Conservation (phyloP, 2,888 invertebrate species). For the Sepioteuthis lessoniana region DNA sequence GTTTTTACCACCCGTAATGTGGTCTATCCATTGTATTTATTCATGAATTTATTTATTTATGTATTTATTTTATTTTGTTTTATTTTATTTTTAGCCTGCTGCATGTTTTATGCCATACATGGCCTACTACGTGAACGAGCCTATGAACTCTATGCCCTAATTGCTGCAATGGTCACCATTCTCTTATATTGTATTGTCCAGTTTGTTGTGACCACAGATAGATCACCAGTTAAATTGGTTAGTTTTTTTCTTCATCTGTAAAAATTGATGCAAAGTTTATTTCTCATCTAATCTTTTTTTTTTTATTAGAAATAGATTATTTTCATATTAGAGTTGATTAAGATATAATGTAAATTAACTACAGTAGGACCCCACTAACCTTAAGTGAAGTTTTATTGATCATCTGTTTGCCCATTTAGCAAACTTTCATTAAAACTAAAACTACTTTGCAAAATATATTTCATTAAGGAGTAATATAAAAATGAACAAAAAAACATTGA, state of each 20-base stretch:
- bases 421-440: too few relatives aligned
- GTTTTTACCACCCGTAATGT: not conserved
- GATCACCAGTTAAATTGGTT: conserved; percentile 69
- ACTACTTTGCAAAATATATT: too few relatives aligned
- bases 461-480: too few relatives aligned
- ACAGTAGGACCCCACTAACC: too few relatives aligned
- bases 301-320: too few relatives aligned
- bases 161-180: conserved; percentile 67
- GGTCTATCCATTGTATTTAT: not conserved
- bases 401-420: too few relatives aligned
- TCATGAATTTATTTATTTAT: not conserved
- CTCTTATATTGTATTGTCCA: conserved; percentile 69
- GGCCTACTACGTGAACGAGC: conserved; percentile 69
- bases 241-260: conserved; percentile 45
- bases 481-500: too few relatives aligned
- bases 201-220: conserved; percentile 57
- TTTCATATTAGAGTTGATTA: too few relatives aligned
- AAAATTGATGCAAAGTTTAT: not conserved
- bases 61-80: not conserved
- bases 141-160: conserved; percentile 70
- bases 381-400: too few relatives aligned
- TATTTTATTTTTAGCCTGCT: conserved; percentile 64
- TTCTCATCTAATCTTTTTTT: not conserved
- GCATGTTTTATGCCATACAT: conserved; percentile 68
- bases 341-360: too few relatives aligned